Evolutionary conservation across 2,113 vertebrate species (phyloP).

Genomic region (Verasper variegatus): DNA sequence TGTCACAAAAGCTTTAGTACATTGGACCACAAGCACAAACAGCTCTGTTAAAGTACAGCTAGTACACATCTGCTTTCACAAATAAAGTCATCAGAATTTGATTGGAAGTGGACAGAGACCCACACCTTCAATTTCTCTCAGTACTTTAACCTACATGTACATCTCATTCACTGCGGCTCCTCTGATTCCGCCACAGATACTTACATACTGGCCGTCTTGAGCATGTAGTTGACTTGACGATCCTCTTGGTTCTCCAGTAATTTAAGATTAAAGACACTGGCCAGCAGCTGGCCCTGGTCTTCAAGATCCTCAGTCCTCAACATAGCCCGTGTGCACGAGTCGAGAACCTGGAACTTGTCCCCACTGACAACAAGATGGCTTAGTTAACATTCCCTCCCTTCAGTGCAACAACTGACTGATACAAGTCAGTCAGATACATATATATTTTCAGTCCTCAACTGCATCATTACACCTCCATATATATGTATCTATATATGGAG

Average conservation of each 20-base stretch:
- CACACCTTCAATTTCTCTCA: neutral
- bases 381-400: conserved; percentile 11
- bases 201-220: conserved; percentile 94
- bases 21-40: no score
- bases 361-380: conserved; percentile 72
- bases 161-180: neutral
- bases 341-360: conserved; percentile 95
- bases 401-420: neutral
- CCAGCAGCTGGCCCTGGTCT: conserved; percentile 94
- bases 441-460: no score
- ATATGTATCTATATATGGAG: no score
- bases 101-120: no score
- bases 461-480: no score
- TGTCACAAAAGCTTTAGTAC: no score
- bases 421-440: no score
- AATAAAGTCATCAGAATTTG: no score
- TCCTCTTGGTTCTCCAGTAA: conserved; percentile 95
- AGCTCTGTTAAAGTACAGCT: no score
- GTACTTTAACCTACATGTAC: neutral
- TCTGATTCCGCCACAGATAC: conserved; percentile 64
- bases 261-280: conserved; percentile 90
- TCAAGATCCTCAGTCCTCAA: conserved; percentile 94
- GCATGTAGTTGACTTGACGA: conserved; percentile 90
- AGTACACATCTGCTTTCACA: no score
- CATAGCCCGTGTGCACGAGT: conserved; percentile 90